Evolutionary conservation across 2,113 vertebrate genomes (phyloP).

Genomic region (Eupsittula cactorum): DNA sequence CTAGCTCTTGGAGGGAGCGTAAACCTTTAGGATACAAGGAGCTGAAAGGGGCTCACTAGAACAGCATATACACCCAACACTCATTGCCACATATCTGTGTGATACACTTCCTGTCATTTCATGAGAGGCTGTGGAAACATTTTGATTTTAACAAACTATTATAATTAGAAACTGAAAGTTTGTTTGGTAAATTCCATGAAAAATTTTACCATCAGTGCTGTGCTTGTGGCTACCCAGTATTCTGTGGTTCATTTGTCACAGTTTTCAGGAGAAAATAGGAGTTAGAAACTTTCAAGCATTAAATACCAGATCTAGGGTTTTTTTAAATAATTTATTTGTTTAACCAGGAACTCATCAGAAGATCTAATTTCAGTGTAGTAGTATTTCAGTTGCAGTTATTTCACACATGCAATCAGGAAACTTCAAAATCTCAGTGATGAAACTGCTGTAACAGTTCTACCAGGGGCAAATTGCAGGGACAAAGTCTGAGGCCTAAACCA

Average conservation of each 20-base stretch:
- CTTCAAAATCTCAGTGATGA: neutral
- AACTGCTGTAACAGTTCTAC: neutral
- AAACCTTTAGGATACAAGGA: neutral
- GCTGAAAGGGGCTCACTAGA: neutral
- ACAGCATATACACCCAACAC: neutral
- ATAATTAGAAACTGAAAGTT: neutral
- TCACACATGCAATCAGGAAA: neutral
- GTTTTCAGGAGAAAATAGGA: neutral
- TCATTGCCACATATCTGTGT: neutral
- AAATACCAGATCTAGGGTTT: neutral
- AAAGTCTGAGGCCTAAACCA: neutral
- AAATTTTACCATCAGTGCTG: accelerated
- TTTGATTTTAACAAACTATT: neutral
- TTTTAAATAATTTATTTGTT: neutral
- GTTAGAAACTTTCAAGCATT: neutral
- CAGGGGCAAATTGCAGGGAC: neutral
- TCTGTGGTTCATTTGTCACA: neutral
- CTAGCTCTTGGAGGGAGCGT: neutral
- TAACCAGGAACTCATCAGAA: neutral
- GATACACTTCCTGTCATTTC: neutral
- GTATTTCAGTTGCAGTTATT: neutral
- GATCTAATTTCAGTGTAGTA: neutral
- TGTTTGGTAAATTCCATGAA: neutral
- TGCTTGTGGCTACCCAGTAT: neutral
- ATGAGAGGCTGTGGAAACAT: neutral